Evolutionary conservation across 2,888 invertebrate genomes (phyloP).

Genomic region (Chironomus riparius): DNA sequence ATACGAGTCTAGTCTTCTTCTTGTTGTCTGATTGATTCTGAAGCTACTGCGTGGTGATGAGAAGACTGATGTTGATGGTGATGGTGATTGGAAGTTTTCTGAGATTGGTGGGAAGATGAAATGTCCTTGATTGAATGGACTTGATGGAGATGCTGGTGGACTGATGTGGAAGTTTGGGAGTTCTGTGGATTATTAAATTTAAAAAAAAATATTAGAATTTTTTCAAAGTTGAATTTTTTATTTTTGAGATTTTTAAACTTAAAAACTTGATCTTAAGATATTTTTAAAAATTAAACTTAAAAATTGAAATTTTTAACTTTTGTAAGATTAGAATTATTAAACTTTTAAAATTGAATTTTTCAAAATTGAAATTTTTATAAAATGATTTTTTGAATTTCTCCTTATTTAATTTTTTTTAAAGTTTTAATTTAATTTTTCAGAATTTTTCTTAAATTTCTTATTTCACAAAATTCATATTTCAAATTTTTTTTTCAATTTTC

Average conservation of each 20-base stretch:
- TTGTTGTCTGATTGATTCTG: not conserved
- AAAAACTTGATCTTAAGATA: too few species aligned
- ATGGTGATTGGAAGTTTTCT: not conserved
- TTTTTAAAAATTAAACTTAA: too few species aligned
- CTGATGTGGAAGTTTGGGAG: not conserved
- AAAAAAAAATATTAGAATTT: too few species aligned
- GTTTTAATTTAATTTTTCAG: not conserved
- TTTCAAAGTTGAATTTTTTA: too few species aligned
- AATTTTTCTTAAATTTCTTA: too few species aligned
- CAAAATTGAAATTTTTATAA: too few species aligned
- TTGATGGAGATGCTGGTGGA: not conserved
- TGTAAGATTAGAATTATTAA: too few species aligned
- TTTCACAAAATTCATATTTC: not conserved
- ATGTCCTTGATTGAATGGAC: not conserved
- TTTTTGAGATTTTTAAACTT: too few species aligned
- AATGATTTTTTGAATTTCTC: not conserved
- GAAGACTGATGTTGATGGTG: not conserved
- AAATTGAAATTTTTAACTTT: too few species aligned
- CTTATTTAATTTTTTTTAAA: not conserved
- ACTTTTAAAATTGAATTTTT: not conserved
- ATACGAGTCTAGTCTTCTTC: not conserved
- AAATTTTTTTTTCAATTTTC: too few species aligned
- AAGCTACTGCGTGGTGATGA: constrained; percentile 2
- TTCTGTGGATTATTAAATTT: too few species aligned
- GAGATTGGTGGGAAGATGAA: not conserved